Conservation (phyloP, 2,113 vertebrate species). For the Globicephala melas region DNA sequence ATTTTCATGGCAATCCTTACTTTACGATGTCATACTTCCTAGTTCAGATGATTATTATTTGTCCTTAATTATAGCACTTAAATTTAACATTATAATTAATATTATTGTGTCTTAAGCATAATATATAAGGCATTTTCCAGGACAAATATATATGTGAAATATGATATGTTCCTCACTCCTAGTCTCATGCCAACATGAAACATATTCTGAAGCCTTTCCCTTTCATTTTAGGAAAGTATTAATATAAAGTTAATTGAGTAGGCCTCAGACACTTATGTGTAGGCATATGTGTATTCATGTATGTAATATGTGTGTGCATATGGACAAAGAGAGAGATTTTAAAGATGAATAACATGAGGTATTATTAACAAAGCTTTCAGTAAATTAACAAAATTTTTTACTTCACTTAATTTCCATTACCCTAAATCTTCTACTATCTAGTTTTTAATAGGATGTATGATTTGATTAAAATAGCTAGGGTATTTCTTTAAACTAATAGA, state of each 20-base stretch:
- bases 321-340: not conserved
- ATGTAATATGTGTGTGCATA: not conserved
- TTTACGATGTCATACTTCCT: not conserved
- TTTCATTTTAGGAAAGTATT: not conserved
- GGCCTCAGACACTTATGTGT: not conserved
- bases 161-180: not conserved
- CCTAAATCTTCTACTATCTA: not conserved
- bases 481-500: not conserved
- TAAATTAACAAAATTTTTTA: not conserved
- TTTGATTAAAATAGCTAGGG: not conserved
- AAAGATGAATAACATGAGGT: not conserved
- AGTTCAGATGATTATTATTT: not conserved
- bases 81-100: not conserved
- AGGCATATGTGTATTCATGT: not conserved
- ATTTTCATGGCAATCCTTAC: not conserved
- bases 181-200: not conserved
- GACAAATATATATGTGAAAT: not conserved
- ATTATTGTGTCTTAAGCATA: not conserved
- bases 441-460: not conserved
- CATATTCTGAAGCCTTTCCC: not conserved
- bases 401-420: not conserved
- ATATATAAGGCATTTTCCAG: not conserved
- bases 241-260: not conserved
- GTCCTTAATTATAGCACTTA: not conserved
- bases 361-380: not conserved